phyloP scores from a whole-genome alignment of 2,113 vertebrate species.

The Ammodytes dubius region DNA sequence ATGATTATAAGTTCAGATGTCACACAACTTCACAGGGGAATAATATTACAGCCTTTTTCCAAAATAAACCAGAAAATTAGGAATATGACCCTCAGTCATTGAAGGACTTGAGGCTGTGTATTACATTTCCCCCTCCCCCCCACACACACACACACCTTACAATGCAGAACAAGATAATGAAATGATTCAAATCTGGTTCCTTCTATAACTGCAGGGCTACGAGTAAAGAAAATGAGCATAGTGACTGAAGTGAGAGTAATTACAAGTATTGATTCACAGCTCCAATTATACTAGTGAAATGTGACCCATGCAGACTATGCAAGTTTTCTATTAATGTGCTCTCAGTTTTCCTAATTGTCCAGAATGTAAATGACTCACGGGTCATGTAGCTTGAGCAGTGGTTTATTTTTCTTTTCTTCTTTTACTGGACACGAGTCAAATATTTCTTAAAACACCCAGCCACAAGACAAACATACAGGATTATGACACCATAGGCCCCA shows the following conservation, averaged over 20 bases:
- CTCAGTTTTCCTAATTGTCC: slow-evolving; percentile 60
- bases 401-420: slow-evolving; percentile 33
- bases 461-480: background rate
- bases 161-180: slow-evolving; percentile 45
- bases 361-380: slow-evolving; percentile 72
- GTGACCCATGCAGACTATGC: slow-evolving; percentile 57
- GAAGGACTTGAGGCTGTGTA: slow-evolving; percentile 18
- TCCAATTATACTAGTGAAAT: slow-evolving; percentile 57
- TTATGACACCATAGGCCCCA: background rate
- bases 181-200: slow-evolving; percentile 21
- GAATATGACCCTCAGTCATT: slow-evolving; percentile 42
- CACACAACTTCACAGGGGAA: slow-evolving; percentile 49
- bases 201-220: slow-evolving; percentile 29
- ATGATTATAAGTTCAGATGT: slow-evolving; percentile 45
- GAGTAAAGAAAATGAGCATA: slow-evolving; percentile 46
- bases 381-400: slow-evolving; percentile 27
- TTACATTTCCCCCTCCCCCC: slow-evolving; percentile 24
- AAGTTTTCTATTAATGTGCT: slow-evolving; percentile 62
- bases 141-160: background rate
- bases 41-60: slow-evolving; percentile 34
- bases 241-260: slow-evolving; percentile 48
- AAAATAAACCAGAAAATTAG: slow-evolving; percentile 58
- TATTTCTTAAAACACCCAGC: background rate
- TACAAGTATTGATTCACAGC: slow-evolving; percentile 70
- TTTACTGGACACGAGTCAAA: slow-evolving; percentile 3